phyloP scores from a whole-genome alignment of 2,113 vertebrate genomes.

The Bettongia penicillata region DNA sequence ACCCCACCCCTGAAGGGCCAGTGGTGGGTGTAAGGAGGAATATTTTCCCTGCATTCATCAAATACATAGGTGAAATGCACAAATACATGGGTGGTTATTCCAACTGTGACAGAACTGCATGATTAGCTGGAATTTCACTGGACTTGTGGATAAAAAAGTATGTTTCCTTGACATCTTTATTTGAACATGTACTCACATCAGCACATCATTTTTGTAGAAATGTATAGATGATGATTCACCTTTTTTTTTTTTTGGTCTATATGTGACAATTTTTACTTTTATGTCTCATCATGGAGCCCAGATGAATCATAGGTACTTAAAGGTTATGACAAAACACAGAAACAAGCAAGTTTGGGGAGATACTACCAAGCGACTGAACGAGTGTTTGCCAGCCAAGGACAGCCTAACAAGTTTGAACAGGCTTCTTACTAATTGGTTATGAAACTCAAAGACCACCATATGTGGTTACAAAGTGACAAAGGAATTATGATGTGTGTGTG shows the following conservation, averaged over 20 bases:
- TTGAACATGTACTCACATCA: not conserved
- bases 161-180: not conserved
- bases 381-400: not conserved
- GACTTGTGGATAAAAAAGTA: not conserved
- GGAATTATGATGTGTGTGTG: not conserved
- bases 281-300: not conserved
- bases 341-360: not conserved
- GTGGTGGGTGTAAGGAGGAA: not conserved
- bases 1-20: not conserved
- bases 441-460: not conserved
- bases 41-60: not conserved
- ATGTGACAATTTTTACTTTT: not conserved
- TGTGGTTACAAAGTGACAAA: not conserved
- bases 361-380: not conserved
- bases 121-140: not conserved
- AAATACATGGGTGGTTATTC: not conserved
- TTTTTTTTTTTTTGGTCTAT: not conserved
- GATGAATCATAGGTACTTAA: not conserved
- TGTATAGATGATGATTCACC: not conserved
- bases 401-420: not conserved
- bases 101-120: not conserved
- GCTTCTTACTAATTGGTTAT: not conserved
- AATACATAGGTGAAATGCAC: not conserved
- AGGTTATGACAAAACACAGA: not conserved
- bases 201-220: not conserved